phyloP scores from a whole-genome alignment of 2,797 vertebrate genomes.

The Cynodonichthys magdalenae region DNA sequence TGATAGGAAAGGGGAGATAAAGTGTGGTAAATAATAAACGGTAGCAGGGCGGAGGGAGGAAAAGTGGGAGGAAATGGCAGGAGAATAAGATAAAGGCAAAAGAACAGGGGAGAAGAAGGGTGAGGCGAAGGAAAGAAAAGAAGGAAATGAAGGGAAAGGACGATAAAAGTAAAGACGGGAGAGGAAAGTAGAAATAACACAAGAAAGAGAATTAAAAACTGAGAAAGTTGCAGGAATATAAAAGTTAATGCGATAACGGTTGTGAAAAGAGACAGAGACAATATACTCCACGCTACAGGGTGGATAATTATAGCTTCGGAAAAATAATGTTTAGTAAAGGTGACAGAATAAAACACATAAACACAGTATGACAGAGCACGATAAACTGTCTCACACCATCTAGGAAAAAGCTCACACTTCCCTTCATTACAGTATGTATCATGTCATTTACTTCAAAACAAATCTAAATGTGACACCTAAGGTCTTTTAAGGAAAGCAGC shows the following conservation, averaged over 20 bases:
- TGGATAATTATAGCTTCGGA: conserved; percentile 62
- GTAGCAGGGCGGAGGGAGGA: conserved; percentile 25
- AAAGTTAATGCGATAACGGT: conserved; percentile 12
- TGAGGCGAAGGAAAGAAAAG: conserved; percentile 40
- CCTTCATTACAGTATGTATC: conserved; percentile 15
- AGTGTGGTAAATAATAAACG: conserved; percentile 49
- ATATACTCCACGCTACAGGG: conserved; percentile 14
- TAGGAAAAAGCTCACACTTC: conserved; percentile 32
- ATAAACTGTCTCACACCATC: conserved; percentile 57
- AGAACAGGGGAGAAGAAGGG: conserved; percentile 35
- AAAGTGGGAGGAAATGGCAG: conserved; percentile 51
- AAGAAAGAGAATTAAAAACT: conserved; percentile 15
- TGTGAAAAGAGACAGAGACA: conserved; percentile 19
- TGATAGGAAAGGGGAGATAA: conserved; percentile 37
- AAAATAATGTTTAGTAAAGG: conserved; percentile 51
- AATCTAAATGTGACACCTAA: conserved; percentile 25
- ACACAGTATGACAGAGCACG: conserved; percentile 56
- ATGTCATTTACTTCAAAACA: conserved; percentile 49
- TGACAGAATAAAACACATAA: conserved; percentile 55
- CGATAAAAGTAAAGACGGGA: conserved; percentile 59
- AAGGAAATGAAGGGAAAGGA: conserved; percentile 60
- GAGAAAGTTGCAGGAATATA: conserved; percentile 12
- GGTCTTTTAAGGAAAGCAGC: conserved; percentile 39
- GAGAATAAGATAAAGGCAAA: conserved; percentile 58
- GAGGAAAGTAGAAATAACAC: conserved; percentile 1